Evolutionary conservation across 2,113 vertebrate species (phyloP).

Genomic region (Orcinus orca): DNA sequence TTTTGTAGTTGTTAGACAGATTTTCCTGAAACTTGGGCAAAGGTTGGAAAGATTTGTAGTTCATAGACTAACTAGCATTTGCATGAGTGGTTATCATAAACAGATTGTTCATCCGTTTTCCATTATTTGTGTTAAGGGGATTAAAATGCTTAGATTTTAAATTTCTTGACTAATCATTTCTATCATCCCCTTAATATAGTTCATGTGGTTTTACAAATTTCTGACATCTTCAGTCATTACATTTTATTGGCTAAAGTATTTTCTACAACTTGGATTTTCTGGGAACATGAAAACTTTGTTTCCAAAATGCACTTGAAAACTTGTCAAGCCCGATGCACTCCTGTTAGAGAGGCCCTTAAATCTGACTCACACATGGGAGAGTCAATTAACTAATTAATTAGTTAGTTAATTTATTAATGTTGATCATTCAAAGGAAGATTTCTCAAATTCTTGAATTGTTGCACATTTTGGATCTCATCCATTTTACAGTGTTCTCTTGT

Average conservation of each 20-base stretch:
- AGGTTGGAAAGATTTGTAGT: background rate
- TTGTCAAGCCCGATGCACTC: background rate
- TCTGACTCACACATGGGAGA: background rate
- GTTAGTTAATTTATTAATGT: background rate
- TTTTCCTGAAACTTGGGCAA: background rate
- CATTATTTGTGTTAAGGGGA: background rate
- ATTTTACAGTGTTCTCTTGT: background rate
- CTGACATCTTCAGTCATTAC: background rate
- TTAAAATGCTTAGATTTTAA: background rate
- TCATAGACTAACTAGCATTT: background rate
- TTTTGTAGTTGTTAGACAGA: background rate
- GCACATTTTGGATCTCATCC: too few relatives aligned
- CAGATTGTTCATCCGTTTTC: background rate
- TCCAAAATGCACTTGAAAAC: background rate
- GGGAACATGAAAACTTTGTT: background rate
- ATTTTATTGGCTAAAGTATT: background rate
- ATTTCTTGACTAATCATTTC: background rate
- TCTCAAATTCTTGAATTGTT: conserved; percentile 6
- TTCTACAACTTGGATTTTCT: background rate
- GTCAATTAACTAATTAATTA: background rate
- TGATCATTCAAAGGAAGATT: background rate
- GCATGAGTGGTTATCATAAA: background rate
- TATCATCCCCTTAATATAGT: background rate
- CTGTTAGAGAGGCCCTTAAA: background rate
- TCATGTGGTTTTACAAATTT: background rate